phyloP scores from a whole-genome alignment of 1,140 invertebrate genomes.

The Andrena cerasifolii region DNA sequence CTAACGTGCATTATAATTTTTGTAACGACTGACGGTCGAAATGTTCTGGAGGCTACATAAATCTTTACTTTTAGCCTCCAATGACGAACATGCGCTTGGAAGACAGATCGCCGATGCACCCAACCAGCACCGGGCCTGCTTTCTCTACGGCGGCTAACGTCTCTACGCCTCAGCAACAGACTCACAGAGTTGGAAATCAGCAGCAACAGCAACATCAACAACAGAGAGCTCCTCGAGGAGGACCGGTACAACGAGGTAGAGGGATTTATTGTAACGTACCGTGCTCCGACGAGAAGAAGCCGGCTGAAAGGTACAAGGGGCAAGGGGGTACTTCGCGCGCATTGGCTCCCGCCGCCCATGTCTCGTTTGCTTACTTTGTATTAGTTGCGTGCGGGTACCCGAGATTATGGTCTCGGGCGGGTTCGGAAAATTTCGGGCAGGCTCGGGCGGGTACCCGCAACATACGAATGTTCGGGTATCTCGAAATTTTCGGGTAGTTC shows the following conservation, averaged over 20 bases:
- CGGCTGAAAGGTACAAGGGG: too few species aligned
- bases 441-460: too few species aligned
- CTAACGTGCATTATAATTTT: not conserved
- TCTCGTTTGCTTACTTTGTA: not conserved
- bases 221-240: slow-evolving; percentile 72
- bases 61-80: slow-evolving; percentile 72
- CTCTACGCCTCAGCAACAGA: slow-evolving; percentile 67
- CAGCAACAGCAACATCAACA: slow-evolving; percentile 71
- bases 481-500: too few species aligned
- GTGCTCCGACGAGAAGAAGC: too few species aligned
- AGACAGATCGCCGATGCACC: slow-evolving; percentile 73
- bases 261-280: too few species aligned
- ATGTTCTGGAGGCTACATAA: not conserved
- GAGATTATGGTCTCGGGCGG: too few species aligned
- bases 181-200: slow-evolving; percentile 69
- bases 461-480: too few species aligned
- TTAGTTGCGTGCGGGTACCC: too few species aligned
- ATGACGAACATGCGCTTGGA: slow-evolving; percentile 75
- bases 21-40: not conserved
- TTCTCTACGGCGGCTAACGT: slow-evolving; percentile 66
- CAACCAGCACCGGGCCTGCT: slow-evolving; percentile 63
- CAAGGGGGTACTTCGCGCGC: too few species aligned
- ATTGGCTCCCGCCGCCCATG: too few species aligned
- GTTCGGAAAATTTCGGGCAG: too few species aligned
- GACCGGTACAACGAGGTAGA: slow-evolving; percentile 78